phyloP scores from a whole-genome alignment of 92 coral and sea anemone genomes.

The Muricea muricata region DNA sequence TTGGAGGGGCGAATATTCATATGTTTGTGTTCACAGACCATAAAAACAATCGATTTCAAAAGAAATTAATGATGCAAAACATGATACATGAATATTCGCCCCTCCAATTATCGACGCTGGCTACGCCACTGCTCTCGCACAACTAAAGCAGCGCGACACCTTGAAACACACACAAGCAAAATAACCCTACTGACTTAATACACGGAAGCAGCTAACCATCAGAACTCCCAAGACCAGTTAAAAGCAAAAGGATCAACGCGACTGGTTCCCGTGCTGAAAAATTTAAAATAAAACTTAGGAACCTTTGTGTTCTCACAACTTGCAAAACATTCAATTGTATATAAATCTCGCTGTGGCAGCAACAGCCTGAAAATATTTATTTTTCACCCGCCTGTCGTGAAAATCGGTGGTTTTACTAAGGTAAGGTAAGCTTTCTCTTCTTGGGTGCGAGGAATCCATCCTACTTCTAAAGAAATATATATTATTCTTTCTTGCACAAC shows the following conservation, averaged over 20 bases:
- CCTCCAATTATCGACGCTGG: too few relatives aligned
- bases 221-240: constrained; percentile 51
- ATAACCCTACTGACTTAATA: constrained; percentile 11
- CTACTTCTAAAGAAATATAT: constrained; percentile 36
- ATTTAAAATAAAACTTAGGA: constrained; percentile 49
- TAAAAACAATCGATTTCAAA: too few relatives aligned
- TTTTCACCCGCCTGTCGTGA: constrained; percentile 63
- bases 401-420: constrained; percentile 59
- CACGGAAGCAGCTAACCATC: constrained; percentile 65
- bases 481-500: constrained; percentile 32
- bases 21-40: too few relatives aligned
- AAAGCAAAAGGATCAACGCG: constrained; percentile 56
- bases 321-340: constrained; percentile 63
- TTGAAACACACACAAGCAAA: constrained; percentile 16
- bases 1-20: too few relatives aligned
- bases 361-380: constrained; percentile 37
- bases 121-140: too few relatives aligned
- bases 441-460: constrained; percentile 60
- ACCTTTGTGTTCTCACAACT: constrained; percentile 46
- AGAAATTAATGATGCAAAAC: too few relatives aligned
- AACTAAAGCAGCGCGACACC: constrained; percentile 16
- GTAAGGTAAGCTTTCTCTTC: constrained; percentile 62
- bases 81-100: too few relatives aligned
- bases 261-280: constrained; percentile 49
- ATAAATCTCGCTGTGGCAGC: constrained; percentile 51